These are phyloP conservation scores for Merops nubicus DNA, from an alignment of 2,113 vertebrate genomes.

Conservation along the genomic window DNA sequence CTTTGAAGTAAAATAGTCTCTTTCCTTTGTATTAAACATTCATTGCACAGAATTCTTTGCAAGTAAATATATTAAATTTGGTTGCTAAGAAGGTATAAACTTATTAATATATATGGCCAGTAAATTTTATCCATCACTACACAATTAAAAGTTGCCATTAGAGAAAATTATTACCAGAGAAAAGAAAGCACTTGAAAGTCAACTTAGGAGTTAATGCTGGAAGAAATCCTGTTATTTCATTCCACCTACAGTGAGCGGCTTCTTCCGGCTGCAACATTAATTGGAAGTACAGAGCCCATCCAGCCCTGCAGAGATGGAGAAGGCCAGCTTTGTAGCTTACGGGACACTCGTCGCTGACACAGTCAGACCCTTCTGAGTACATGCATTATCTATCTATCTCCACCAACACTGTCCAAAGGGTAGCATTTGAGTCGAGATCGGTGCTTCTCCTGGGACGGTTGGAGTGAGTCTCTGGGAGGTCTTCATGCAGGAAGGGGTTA, in stretches of 20 bases:
- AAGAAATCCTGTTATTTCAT: not conserved
- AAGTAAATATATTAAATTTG: slow-evolving; percentile 74
- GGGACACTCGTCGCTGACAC: not conserved
- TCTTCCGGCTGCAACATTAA: slow-evolving; percentile 51
- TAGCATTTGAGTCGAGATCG: not conserved
- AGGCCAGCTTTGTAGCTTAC: not conserved
- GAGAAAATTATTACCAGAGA: slow-evolving; percentile 45
- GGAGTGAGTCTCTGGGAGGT: not conserved
- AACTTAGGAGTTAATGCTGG: slow-evolving; percentile 25
- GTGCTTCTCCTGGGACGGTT: not conserved
- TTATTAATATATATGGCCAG: slow-evolving; percentile 45
- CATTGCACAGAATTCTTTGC: slow-evolving; percentile 64
- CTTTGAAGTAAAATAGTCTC: slow-evolving; percentile 68
- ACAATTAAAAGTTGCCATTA: slow-evolving; percentile 8
- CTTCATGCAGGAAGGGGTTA: not conserved
- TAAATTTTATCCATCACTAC: slow-evolving; percentile 26
- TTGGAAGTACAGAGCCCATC: slow-evolving; percentile 39
- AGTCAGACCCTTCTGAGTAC: not conserved
- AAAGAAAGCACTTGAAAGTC: slow-evolving; percentile 51
- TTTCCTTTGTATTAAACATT: slow-evolving; percentile 61
- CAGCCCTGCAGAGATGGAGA: slow-evolving; percentile 23
- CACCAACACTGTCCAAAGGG: not conserved
- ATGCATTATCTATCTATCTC: not conserved
- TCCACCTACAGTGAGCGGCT: not conserved
- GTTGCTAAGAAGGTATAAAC: slow-evolving; percentile 69